A percentile compares a stretch with the other conserved stretches of the same genome.
These are phyloP conservation scores for Aradophagus sp. DNA, from an alignment of 1,140 invertebrate genomes.

Conservation along the genomic window DNA sequence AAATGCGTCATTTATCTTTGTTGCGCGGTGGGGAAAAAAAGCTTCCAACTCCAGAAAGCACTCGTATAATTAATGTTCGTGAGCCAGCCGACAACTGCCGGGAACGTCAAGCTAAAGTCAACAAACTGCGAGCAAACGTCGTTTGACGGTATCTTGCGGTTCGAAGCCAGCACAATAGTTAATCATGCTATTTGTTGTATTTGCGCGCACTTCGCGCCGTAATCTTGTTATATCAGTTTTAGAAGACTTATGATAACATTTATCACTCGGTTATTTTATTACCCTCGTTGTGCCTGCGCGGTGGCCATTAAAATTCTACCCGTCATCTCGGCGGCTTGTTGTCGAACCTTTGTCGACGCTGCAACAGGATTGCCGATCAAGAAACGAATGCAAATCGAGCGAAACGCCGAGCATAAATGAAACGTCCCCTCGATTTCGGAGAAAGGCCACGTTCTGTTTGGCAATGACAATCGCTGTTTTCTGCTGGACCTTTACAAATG, in stretches of 20 bases:
- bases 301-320: too few relatives aligned
- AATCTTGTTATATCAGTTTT: conserved; percentile 35
- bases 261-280: too few relatives aligned
- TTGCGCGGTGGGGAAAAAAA: conserved; percentile 47
- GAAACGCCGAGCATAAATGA: too few relatives aligned
- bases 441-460: too few relatives aligned
- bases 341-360: too few relatives aligned
- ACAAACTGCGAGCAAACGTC: conserved; percentile 48
- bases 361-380: too few relatives aligned
- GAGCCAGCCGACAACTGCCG: conserved; percentile 45
- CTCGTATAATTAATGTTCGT: conserved; percentile 53
- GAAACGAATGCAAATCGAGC: conserved; percentile 20
- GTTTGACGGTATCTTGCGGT: conserved; percentile 51
- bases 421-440: too few relatives aligned
- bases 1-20: conserved; percentile 52
- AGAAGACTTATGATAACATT: too few relatives aligned
- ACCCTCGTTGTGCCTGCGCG: too few relatives aligned
- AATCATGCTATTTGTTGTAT: conserved; percentile 48
- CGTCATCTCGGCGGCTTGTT: too few relatives aligned
- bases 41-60: conserved; percentile 41
- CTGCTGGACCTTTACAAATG: too few relatives aligned
- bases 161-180: conserved; percentile 44
- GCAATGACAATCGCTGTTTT: too few relatives aligned
- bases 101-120: conserved; percentile 49
- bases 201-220: conserved; percentile 14